Conservation (phyloP, 2,113 vertebrate genomes). For the Leiothrix lutea region DNA sequence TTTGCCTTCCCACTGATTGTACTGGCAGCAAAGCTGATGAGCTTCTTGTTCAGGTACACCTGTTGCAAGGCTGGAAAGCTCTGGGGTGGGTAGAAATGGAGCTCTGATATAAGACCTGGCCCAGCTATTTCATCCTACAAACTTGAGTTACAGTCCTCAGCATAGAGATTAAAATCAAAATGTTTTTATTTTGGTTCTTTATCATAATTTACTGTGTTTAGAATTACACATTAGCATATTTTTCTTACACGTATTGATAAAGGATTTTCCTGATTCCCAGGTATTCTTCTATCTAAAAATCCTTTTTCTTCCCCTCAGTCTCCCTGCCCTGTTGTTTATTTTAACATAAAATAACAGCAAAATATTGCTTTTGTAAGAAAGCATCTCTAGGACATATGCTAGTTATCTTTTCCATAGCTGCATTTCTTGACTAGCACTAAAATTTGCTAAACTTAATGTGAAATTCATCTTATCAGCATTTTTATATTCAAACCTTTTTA, state of each 20-base stretch:
- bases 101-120: neutral
- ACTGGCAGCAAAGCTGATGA: neutral
- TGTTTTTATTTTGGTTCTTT: neutral
- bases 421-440: neutral
- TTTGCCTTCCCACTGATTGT: neutral
- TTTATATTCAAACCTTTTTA: neutral
- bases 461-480: neutral
- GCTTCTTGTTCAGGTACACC: neutral
- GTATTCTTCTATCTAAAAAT: neutral
- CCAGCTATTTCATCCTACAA: neutral
- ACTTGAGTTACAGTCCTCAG: neutral
- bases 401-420: neutral
- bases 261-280: neutral
- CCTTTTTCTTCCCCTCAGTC: fast-evolving
- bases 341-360: neutral
- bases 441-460: neutral
- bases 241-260: neutral
- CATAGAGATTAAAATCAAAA: neutral
- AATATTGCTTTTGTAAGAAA: neutral
- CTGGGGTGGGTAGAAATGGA: neutral
- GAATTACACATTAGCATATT: neutral
- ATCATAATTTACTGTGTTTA: neutral
- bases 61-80: neutral
- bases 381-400: neutral
- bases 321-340: fast-evolving